phyloP scores from a whole-genome alignment of 2,888 invertebrate genomes.

The Acanthosepion lycidas region DNA sequence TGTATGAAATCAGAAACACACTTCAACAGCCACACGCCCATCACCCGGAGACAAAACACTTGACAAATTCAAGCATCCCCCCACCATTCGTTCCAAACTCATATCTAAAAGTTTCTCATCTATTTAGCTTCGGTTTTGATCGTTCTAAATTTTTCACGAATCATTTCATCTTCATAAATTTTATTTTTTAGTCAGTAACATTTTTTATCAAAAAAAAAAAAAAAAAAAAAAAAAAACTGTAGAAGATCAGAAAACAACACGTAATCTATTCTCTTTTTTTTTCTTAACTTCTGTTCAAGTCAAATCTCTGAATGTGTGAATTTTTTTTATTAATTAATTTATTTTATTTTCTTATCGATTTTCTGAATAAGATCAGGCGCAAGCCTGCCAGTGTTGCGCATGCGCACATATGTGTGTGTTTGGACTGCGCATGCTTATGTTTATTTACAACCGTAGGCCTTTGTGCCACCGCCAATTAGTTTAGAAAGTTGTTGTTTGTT shows the following conservation, averaged over 20 bases:
- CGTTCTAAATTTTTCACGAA: background rate
- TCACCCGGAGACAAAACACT: slow-evolving; percentile 2
- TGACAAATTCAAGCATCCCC: background rate
- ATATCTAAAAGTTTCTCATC: slow-evolving; percentile 7
- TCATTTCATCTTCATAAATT: slow-evolving; percentile 22
- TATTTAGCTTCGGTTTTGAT: background rate
- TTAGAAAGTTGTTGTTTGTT: slow-evolving; percentile 9
- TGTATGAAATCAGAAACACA: background rate
- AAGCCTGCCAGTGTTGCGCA: too few relatives aligned
- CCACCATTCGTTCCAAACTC: background rate
- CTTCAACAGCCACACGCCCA: background rate
- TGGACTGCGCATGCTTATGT: background rate
- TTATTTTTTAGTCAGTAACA: background rate
- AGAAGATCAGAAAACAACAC: background rate
- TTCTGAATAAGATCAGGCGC: too few relatives aligned
- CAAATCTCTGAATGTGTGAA: background rate
- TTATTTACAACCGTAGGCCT: slow-evolving; percentile 18
- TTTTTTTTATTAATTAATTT: background rate
- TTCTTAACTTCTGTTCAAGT: background rate
- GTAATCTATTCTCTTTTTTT: background rate
- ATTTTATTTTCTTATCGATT: too few relatives aligned
- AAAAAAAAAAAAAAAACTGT: background rate
- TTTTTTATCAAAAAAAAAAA: background rate
- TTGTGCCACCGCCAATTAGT: slow-evolving; percentile 1
- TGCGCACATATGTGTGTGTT: too few relatives aligned